phyloP scores from a whole-genome alignment of 2,888 invertebrate genomes.

The Amblyjoppa proteus region DNA sequence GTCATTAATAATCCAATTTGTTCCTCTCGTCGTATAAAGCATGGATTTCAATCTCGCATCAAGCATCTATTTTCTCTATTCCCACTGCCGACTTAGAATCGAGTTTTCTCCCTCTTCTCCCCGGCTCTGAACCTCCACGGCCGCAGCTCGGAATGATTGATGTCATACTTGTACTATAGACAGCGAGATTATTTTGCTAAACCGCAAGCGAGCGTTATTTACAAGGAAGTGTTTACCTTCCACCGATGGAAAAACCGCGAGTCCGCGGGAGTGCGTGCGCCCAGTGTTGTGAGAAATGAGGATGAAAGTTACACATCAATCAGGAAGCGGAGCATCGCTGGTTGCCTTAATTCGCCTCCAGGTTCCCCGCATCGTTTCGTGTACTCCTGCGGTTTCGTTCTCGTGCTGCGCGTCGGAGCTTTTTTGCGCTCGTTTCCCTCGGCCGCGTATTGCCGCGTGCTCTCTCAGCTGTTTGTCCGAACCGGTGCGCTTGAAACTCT shows the following conservation, averaged over 20 bases:
- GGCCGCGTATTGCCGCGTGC: neutral
- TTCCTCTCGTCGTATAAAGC: conserved; percentile 8
- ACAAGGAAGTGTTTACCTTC: conserved; percentile 62
- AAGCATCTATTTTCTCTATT: conserved; percentile 6
- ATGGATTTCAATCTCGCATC: conserved; percentile 8
- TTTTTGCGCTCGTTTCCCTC: conserved; percentile 25
- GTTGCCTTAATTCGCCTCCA: conserved; percentile 19
- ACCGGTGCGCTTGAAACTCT: neutral
- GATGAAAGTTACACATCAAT: conserved; percentile 66
- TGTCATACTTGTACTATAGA: conserved; percentile 19
- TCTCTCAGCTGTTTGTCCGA: conserved; percentile 41
- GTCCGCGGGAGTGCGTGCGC: conserved; percentile 1
- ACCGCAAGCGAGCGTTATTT: conserved; percentile 48
- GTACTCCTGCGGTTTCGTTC: conserved; percentile 22
- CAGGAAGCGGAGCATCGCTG: conserved; percentile 62
- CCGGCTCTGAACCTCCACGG: conserved; percentile 1
- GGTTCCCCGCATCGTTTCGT: neutral
- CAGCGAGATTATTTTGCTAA: conserved; percentile 45
- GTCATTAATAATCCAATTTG: conserved; percentile 17
- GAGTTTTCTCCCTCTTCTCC: conserved; percentile 10
- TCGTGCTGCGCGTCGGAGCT: conserved; percentile 46
- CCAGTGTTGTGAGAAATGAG: conserved; percentile 30
- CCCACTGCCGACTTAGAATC: neutral
- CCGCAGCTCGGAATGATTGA: conserved; percentile 49
- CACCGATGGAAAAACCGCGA: conserved; percentile 44